These are phyloP conservation scores for Apodemia zela DNA, from an alignment of 2,888 invertebrate species.

Conservation along the genomic window DNA sequence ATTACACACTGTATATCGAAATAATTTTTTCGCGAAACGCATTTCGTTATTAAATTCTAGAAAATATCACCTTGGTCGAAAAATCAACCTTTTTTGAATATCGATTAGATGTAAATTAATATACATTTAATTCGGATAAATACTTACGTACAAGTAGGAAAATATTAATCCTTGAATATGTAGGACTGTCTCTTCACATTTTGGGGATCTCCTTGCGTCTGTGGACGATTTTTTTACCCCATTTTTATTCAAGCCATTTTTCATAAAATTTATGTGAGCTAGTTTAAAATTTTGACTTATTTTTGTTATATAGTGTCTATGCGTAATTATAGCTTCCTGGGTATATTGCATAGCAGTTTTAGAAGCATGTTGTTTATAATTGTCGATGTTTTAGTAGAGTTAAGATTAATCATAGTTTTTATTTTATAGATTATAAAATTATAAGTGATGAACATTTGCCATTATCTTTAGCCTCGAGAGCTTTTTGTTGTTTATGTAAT, in stretches of 20 bases:
- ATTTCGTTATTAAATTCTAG: no score
- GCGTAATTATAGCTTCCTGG: slow-evolving; percentile 13
- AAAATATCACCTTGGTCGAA: no score
- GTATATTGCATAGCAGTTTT: slow-evolving; percentile 15
- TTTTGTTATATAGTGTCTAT: slow-evolving; percentile 14
- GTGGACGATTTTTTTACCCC: neutral
- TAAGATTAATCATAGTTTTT: slow-evolving; percentile 13
- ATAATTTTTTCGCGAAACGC: no score
- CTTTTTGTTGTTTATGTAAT: slow-evolving; percentile 44
- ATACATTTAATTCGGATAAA: no score
- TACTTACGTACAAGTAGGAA: no score
- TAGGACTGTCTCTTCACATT: neutral
- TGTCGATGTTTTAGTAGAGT: slow-evolving; percentile 9
- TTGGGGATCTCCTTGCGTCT: neutral
- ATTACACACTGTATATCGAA: no score
- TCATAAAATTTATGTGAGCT: neutral
- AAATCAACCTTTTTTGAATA: no score
- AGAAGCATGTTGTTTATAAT: slow-evolving; percentile 13
- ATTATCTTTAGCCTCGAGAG: slow-evolving; percentile 65
- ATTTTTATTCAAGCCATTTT: neutral
- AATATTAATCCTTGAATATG: no score
- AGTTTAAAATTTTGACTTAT: slow-evolving; percentile 12
- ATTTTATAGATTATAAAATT: slow-evolving; percentile 43
- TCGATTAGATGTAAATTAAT: no score
- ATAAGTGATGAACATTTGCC: slow-evolving; percentile 61